Percentiles rank a stretch among this genome's conserved stretches.
These are phyloP conservation scores for Drosophila seguyi DNA, from an alignment of 1,140 invertebrate genomes.

Conservation along the genomic window DNA sequence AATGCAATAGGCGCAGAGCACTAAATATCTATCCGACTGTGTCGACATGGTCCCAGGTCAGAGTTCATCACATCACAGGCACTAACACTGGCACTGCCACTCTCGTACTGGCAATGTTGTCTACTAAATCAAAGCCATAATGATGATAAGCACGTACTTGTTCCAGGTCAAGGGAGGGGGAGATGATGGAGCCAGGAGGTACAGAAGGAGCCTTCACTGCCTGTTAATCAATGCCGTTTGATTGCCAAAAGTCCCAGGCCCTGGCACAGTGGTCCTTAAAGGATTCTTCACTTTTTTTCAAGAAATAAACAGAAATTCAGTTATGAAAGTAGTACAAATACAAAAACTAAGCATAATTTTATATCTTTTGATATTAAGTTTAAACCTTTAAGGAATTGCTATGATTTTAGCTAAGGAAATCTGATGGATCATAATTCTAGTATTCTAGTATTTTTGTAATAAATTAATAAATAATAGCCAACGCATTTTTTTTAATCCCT, in stretches of 20 bases:
- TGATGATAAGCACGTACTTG: slow-evolving; percentile 79
- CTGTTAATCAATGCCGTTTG: slow-evolving; percentile 80
- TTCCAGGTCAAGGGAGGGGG: background rate
- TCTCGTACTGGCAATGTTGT: slow-evolving; percentile 39
- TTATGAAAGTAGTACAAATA: no score
- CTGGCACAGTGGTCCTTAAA: slow-evolving; percentile 30
- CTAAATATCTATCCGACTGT: slow-evolving; percentile 61
- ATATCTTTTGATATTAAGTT: no score
- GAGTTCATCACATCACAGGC: slow-evolving; percentile 49
- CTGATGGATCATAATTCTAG: background rate
- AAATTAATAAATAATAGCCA: background rate
- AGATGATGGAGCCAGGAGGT: background rate
- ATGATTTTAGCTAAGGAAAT: background rate
- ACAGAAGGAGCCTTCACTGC: slow-evolving; percentile 19
- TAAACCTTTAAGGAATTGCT: background rate
- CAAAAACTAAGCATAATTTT: background rate
- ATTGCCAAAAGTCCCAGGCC: slow-evolving; percentile 55
- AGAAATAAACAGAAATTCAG: background rate
- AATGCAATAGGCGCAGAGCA: slow-evolving; percentile 68
- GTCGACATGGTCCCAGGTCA: slow-evolving; percentile 33
- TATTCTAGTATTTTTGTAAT: background rate
- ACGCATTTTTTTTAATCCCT: no score
- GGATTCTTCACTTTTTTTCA: background rate
- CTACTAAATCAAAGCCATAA: slow-evolving; percentile 79
- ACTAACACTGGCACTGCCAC: slow-evolving; percentile 14